A percentile compares a stretch with the other conserved stretches of the same genome.
Evolutionary conservation across 2,797 vertebrate species (phyloP).

Genomic region (Muscicapa comitata): DNA sequence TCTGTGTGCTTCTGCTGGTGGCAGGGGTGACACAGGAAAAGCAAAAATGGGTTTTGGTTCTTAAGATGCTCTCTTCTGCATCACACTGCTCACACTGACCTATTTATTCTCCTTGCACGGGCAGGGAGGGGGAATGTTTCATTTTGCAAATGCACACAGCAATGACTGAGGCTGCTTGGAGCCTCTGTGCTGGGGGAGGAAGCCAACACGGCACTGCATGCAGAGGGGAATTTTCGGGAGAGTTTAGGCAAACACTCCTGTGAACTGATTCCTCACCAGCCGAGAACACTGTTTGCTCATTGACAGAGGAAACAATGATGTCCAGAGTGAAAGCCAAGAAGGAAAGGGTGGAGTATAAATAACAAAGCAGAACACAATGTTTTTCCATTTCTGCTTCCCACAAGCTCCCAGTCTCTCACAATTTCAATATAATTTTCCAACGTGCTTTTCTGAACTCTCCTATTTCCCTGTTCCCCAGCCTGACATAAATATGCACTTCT

Average conservation of each 20-base stretch:
- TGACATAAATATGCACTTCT: not conserved
- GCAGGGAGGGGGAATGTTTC: not conserved
- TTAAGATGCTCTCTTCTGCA: not conserved
- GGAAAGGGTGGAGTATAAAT: constrained; percentile 53
- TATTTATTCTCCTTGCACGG: not conserved
- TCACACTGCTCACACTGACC: not conserved
- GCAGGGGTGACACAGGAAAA: not conserved
- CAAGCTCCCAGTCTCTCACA: not conserved
- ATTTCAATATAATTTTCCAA: constrained; percentile 36
- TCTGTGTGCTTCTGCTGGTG: not conserved
- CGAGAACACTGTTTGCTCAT: not conserved
- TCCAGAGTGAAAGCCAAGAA: constrained; percentile 25
- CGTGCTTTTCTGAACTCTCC: not conserved
- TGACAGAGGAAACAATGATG: constrained; percentile 40
- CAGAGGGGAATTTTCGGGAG: not conserved
- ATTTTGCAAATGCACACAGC: not conserved
- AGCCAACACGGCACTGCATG: not conserved
- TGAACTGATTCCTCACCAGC: not conserved
- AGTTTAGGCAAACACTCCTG: not conserved
- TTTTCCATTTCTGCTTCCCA: constrained; percentile 55
- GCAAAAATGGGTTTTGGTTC: not conserved
- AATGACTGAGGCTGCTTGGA: not conserved
- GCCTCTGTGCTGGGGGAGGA: not conserved
- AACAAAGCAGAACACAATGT: constrained; percentile 46
- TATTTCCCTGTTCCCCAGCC: not conserved